A percentile compares a stretch with the other conserved stretches of the same genome.
These are phyloP conservation scores for Poecilus cupreus DNA, from an alignment of 2,888 invertebrate genomes.

Conservation along the genomic window DNA sequence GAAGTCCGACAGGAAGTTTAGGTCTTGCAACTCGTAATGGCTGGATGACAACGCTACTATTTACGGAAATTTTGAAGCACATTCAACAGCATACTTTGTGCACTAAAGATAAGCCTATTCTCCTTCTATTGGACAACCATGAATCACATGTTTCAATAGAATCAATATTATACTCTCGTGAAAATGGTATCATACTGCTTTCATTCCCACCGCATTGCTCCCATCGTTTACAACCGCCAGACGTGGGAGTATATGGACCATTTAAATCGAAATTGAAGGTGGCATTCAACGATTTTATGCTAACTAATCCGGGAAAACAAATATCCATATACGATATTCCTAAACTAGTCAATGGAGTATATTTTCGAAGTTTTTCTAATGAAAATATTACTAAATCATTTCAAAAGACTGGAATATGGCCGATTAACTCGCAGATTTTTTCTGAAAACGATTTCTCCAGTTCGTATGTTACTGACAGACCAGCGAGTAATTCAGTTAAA, in stretches of 20 bases:
- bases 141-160: neutral
- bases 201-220: neutral
- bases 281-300: neutral
- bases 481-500: too few species aligned
- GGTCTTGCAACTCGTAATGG: conserved; percentile 53
- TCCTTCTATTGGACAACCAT: neutral
- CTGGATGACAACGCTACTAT: neutral
- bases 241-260: neutral
- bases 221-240: neutral
- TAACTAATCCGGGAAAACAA: neutral
- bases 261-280: conserved; percentile 10
- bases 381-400: neutral
- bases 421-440: neutral
- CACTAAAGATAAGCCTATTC: neutral
- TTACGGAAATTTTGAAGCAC: neutral
- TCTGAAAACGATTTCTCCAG: neutral
- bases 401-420: neutral
- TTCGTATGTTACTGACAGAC: neutral
- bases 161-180: neutral
- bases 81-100: neutral
- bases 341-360: neutral
- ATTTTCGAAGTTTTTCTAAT: neutral
- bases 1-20: conserved; percentile 62
- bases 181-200: neutral
- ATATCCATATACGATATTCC: neutral